Conservation (phyloP, 2,888 invertebrate species). For the Gastrophysa polygoni region DNA sequence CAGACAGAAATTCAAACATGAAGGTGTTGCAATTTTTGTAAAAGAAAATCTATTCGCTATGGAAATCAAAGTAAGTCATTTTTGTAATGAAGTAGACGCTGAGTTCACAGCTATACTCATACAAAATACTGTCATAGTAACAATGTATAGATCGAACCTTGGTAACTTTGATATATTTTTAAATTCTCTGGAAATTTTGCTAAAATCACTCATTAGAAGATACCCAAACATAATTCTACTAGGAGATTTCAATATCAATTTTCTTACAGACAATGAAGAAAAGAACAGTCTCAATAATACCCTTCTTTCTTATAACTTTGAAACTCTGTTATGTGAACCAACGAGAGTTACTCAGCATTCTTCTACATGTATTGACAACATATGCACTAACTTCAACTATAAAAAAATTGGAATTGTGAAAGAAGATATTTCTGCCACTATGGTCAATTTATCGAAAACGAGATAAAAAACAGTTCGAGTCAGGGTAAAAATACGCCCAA, state of each 20-base stretch:
- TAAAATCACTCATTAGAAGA: background rate
- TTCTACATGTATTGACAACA: no score
- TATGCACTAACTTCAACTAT: background rate
- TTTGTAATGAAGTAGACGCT: background rate
- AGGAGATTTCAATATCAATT: background rate
- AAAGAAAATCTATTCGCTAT: background rate
- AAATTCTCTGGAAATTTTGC: background rate
- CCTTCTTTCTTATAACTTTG: no score
- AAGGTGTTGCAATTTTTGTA: background rate
- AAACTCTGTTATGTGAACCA: no score
- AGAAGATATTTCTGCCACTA: background rate
- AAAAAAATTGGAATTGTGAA: background rate
- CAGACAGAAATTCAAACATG: background rate
- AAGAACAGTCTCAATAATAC: no score
- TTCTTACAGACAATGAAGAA: no score
- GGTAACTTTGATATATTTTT: background rate
- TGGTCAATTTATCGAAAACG: background rate
- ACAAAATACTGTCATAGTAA: conserved; percentile 10
- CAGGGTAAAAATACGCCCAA: background rate
- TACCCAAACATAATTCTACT: background rate
- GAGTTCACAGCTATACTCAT: conserved; percentile 6
- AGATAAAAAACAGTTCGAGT: background rate
- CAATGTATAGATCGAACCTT: conserved; percentile 2
- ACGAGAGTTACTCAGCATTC: background rate
- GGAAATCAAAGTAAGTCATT: background rate